Base-by-base conservation (phyloP, 2,113 vertebrate genomes). In the Loxodonta africana region DNA sequence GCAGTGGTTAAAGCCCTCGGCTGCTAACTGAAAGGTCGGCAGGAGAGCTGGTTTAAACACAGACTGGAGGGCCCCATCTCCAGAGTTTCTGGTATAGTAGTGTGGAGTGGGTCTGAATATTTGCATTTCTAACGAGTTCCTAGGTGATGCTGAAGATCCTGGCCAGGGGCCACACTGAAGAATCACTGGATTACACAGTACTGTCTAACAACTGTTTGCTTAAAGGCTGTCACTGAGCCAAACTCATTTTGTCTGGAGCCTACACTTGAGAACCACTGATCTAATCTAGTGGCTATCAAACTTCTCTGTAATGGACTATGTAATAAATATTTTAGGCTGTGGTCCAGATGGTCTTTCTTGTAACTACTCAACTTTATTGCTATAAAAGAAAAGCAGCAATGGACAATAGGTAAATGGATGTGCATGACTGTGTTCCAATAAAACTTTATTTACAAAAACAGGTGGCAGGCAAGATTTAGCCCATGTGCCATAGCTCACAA, bases 381-480 rank as follows among this genome's bases (percentile, higher is more conserved):
- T 89, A 15, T 12, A 46, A 44, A 37, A 77, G 65, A 25, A 93
- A 85, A 78, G 25, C 51, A 73, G 0, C 18, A 17, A 69, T 30
- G 77, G 44, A 63, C 12, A 91, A 93, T 60, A 26, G 0, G 48
- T 44, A 46, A 83, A 69, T 28, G 28, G 51, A 57, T 86, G 26
- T 8, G 7, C 3, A 2, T 92, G n/a, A 48, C n/a, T 30, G 1
- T 88, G 41, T 84, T 86, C 41, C 60, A 80, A 14, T 74, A 46
- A 88, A 88, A 65, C 62, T 88, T 62, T 48, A 78, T 74, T 95
- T 88, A 62, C 1, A 51, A 85, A 82, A 90, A 60, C 30, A 94
- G 33, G 11, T 6, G 76, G 21, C 10, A 81, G 17, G 12, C 15
- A 51, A 41, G 91, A 69, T 91, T 90, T 97, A 83, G 21, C 28